Evolutionary conservation across 1,140 invertebrate genomes (phyloP), one percentile per base, ranked within the genome.

Genomic region (Eurosta solidaginis): DNA sequence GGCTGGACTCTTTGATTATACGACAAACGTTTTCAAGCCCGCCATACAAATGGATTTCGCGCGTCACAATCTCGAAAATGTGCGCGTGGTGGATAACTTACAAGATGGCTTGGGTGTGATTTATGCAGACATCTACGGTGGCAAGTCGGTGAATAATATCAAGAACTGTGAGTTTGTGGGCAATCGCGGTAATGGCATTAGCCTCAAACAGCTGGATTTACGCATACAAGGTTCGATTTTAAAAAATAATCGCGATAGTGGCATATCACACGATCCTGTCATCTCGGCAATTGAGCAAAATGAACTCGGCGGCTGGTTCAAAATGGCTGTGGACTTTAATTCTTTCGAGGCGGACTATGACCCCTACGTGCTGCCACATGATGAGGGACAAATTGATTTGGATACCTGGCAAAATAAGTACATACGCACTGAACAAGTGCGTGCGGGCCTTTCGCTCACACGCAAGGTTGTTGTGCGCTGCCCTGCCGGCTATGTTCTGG

Each of bases 31-130:
- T 3, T 98, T 99, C 81, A 96, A 96, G 85, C 95, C 95, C 59
- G 98, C 97, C 0, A 88, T 99, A 2, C 97, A 98, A 89, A 95
- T 99, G 77, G 98, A 99, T 88, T 98, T 99, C 88, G 95, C 97
- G 74, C 92, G 95, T 76, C 97, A 99, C 84, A 93, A 95, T 29
- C 90, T 99, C 79, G 94, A 96, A 83, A 94, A 94, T 81, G 91
- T 98, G 4, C 91, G 92, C 81, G 89, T 98, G 2, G 88, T 91
- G 0, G 92, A 96, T 81, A 98, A 97, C 87, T 91, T 93, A 33
- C 93, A 96, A 83, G 95, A 97, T 87, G 96, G 96, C 0, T 86
- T 98, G 17, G 96, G 96, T 14, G 91, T 98, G 44, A 88, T 97
- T 22, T 97, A 97, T 85, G 95, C 95, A 0, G 95, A 97, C 87